These are phyloP conservation scores for Mesembrinibis cayennensis DNA, from an alignment of 2,113 vertebrate species.

Conservation along the genomic window DNA sequence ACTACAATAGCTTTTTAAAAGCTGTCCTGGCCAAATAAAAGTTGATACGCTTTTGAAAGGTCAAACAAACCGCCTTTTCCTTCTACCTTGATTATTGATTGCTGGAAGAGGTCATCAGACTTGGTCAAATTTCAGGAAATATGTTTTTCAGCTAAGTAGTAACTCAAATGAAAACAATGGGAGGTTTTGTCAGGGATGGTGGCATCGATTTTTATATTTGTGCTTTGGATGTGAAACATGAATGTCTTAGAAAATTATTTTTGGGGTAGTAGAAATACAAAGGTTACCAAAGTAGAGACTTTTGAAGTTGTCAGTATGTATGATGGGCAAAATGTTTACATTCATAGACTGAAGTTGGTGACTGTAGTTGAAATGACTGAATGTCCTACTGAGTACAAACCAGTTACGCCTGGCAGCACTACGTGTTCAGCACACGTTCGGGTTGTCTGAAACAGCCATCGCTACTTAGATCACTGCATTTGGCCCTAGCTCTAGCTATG, in stretches of 20 bases:
- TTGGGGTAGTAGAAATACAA: background rate
- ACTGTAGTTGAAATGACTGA: background rate
- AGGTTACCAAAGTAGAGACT: background rate
- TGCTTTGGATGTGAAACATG: background rate
- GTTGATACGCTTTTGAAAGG: background rate
- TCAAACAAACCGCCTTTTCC: background rate
- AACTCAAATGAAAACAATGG: background rate
- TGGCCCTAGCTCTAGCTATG: background rate
- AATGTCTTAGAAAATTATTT: background rate
- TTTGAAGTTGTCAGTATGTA: background rate
- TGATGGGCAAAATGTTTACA: background rate
- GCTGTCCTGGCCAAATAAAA: background rate
- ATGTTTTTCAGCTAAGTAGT: background rate
- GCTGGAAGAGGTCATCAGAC: background rate
- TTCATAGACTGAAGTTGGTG: background rate
- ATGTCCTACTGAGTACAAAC: accelerated
- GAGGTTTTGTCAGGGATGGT: background rate
- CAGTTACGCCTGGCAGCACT: background rate
- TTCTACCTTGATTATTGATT: background rate
- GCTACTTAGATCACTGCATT: background rate
- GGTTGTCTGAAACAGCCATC: background rate
- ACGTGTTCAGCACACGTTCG: accelerated
- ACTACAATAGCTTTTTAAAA: background rate
- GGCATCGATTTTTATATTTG: background rate
- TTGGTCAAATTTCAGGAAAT: constrained; percentile 7